Evolutionary conservation across 2,797 vertebrate species (phyloP), one percentile per base, ranked within the genome.

Genomic region (Capromys pilorides): DNA sequence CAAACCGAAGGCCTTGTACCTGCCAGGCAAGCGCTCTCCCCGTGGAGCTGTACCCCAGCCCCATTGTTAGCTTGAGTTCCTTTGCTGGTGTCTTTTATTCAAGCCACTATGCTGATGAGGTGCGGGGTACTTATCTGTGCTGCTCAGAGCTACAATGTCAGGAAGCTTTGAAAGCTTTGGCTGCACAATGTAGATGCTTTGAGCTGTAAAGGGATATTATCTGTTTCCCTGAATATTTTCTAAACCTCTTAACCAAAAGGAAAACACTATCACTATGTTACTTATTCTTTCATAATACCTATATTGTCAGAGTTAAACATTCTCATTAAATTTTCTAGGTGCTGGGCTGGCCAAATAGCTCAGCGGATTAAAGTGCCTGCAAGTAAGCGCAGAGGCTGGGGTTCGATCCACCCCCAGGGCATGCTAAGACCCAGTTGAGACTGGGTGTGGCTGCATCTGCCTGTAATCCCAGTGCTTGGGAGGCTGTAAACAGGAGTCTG

Each of bases 171-270:
- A 82, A 66, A n/a, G 36, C 79, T 78, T 67, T 90, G 28, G 28
- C 49, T 61, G 6, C 18, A 39, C 45, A 49, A 7, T 26, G 22
- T 33, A 86, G 61, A 66, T 69, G 21, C 67, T 87, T 90, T 67
- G 41, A 97, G 41, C 21, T 71, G 6, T 39, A 66, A 57, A 75
- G 36, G 71, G 69, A 5, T 88, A 13, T 83, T 64, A 36, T 39
- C n/a, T 80, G 22, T 26, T 81, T 86, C 71, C 62, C 77, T 89
- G 31, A 5, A 24, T 61, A 62, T 90, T 83, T 87, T 86, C 71
- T 93, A n/a, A 64, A 84, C 86, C 59, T 22, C 66, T 71, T 51
- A 73, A 4, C 67, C 39, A 69, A 77, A 94, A 90, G 89, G 33
- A 77, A 90, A 64, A 57, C 7, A 26, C 11, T 41, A 59, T 64